phyloP scores from a whole-genome alignment of 37 sponge, comb jelly and placozoan genomes.

The Bolinopsis microptera region DNA sequence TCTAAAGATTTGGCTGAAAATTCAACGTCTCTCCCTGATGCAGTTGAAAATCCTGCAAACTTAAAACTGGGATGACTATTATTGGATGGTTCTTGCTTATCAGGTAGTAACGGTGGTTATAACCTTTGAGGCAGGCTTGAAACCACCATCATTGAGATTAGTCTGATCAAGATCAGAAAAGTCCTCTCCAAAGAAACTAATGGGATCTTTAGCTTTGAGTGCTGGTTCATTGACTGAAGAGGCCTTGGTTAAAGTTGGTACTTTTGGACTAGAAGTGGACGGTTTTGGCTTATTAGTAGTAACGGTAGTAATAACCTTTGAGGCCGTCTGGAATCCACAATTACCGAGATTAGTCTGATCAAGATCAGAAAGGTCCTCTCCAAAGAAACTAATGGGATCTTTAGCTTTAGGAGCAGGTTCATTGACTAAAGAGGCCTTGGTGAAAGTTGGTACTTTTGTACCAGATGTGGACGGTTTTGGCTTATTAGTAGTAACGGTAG shows the following conservation, averaged over 20 bases:
- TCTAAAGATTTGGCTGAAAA: neutral
- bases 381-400: neutral
- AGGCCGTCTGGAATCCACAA: too few relatives aligned
- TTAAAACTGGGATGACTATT: neutral
- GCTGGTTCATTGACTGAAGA: too few relatives aligned
- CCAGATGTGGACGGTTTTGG: too few relatives aligned
- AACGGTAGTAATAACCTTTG: too few relatives aligned
- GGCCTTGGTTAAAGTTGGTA: neutral
- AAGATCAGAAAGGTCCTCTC: slow-evolving; percentile 24
- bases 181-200: neutral
- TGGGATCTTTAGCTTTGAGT: neutral
- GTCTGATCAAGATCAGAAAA: neutral
- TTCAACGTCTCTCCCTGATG: neutral
- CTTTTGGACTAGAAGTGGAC: neutral
- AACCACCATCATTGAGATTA: slow-evolving; percentile 12
- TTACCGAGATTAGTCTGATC: too few relatives aligned
- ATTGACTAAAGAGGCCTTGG: too few relatives aligned
- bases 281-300: too few relatives aligned
- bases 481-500: too few relatives aligned
- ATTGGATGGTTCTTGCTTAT: neutral
- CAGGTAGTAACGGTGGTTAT: neutral
- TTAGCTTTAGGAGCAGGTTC: neutral
- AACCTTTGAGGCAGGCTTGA: neutral
- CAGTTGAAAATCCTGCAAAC: slow-evolving; percentile 13
- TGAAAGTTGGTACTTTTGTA: neutral